phyloP scores from a whole-genome alignment of 2,888 invertebrate species.

The Hipparchia sbordonii region DNA sequence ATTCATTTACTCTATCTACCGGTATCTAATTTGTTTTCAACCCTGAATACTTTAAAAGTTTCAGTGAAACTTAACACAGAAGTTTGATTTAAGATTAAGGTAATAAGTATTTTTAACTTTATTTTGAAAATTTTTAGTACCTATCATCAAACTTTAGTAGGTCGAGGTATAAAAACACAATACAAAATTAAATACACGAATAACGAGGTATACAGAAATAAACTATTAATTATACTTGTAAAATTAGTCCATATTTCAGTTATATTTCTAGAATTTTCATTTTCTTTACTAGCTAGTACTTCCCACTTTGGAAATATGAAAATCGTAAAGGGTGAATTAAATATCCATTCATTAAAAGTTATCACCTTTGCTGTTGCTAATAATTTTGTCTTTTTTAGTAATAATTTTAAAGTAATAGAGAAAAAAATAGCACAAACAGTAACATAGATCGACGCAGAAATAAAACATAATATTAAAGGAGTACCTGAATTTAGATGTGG shows the following conservation, averaged over 20 bases:
- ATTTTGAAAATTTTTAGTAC: neutral
- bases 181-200: slow-evolving; percentile 47
- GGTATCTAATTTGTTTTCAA: neutral
- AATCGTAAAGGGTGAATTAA: slow-evolving; percentile 40
- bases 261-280: slow-evolving; percentile 7
- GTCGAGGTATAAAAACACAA: slow-evolving; percentile 46
- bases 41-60: neutral
- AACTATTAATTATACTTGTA: slow-evolving; percentile 48
- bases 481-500: slow-evolving; percentile 47
- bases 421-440: slow-evolving; percentile 44
- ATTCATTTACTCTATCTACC: neutral
- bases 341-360: slow-evolving; percentile 45
- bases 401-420: slow-evolving; percentile 45
- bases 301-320: slow-evolving; percentile 49
- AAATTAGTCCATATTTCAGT: slow-evolving; percentile 50
- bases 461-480: slow-evolving; percentile 53
- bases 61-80: no score
- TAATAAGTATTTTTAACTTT: neutral
- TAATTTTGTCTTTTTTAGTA: slow-evolving; percentile 40
- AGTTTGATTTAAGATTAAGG: neutral
- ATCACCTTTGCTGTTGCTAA: slow-evolving; percentile 42
- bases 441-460: slow-evolving; percentile 50
- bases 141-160: slow-evolving; percentile 12
- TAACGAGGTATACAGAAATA: slow-evolving; percentile 35
- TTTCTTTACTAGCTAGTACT: slow-evolving; percentile 24